These are phyloP conservation scores for Lipophrys pholis DNA, from an alignment of 2,113 vertebrate genomes.

Conservation along the genomic window DNA sequence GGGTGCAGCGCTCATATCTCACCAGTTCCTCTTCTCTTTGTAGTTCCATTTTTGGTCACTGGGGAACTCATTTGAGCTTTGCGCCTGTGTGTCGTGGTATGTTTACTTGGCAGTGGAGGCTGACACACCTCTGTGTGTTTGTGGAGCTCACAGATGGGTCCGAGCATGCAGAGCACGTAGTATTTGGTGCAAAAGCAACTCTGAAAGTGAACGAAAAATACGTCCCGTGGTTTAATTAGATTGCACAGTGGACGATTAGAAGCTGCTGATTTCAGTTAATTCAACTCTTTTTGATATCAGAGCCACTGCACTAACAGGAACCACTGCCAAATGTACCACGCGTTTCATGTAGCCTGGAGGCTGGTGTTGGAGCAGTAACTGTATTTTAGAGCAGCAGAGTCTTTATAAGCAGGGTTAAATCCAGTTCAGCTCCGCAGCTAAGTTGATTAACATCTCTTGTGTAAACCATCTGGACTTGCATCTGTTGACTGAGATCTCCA, in stretches of 20 bases:
- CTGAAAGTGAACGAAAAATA: neutral
- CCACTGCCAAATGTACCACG: neutral
- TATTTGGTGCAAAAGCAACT: constrained; percentile 13
- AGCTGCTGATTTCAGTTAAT: constrained; percentile 17
- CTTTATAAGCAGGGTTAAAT: constrained; percentile 56
- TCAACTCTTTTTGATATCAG: constrained; percentile 9
- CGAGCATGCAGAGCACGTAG: constrained; percentile 47
- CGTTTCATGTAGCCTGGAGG: constrained; percentile 41
- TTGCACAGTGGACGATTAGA: constrained; percentile 1
- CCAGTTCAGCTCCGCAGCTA: constrained; percentile 59
- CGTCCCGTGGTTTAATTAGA: constrained; percentile 5
- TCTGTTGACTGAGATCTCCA: constrained; percentile 63
- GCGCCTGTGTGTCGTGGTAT: constrained; percentile 54
- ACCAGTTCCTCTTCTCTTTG: constrained; percentile 36
- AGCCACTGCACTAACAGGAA: neutral
- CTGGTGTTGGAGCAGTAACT: constrained; percentile 42
- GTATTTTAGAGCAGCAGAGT: constrained; percentile 52
- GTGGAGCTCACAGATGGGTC: constrained; percentile 58
- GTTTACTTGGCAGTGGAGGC: constrained; percentile 61
- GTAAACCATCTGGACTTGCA: constrained; percentile 72
- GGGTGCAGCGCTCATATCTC: neutral
- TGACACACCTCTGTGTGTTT: constrained; percentile 73
- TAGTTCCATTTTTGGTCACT: constrained; percentile 59
- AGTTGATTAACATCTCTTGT: constrained; percentile 72
- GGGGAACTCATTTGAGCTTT: constrained; percentile 40